These are phyloP conservation scores for Epinephelus lanceolatus DNA, from an alignment of 2,113 vertebrate species.

Conservation along the genomic window DNA sequence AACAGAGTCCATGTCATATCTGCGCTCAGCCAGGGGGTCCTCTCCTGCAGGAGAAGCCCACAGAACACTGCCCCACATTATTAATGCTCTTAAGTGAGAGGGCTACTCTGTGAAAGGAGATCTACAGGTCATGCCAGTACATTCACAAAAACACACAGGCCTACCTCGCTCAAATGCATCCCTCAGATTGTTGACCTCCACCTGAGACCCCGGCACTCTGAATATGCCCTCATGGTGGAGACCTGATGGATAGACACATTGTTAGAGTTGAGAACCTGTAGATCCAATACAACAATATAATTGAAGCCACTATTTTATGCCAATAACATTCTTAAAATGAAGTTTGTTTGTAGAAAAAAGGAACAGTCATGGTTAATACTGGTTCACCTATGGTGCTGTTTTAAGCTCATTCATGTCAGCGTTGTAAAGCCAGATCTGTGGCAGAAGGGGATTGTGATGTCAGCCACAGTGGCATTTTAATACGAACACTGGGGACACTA, in stretches of 20 bases:
- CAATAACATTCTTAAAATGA: background rate
- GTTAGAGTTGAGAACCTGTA: background rate
- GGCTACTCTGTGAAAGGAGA: background rate
- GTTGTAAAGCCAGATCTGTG: background rate
- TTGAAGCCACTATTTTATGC: background rate
- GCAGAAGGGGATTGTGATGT: background rate
- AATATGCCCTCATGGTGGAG: conserved; percentile 95
- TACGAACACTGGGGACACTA: background rate
- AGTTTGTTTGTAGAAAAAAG: background rate
- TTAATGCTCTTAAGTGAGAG: conserved; percentile 44
- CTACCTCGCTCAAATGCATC: conserved; percentile 91
- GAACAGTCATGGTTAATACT: background rate
- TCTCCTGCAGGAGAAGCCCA: conserved; percentile 83
- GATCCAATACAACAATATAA: background rate
- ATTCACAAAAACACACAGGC: conserved; percentile 13
- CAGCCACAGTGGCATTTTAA: background rate
- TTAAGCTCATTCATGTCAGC: background rate
- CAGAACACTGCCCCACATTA: conserved; percentile 70
- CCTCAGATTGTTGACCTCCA: conserved; percentile 86
- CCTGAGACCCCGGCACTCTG: conserved; percentile 89
- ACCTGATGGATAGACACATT: conserved; percentile 76
- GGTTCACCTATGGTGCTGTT: background rate
- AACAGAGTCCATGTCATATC: conserved; percentile 88
- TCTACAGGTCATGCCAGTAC: background rate
- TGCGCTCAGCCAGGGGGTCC: conserved; percentile 84